These are phyloP conservation scores for Brassicogethes aeneus DNA, from an alignment of 2,888 invertebrate species.

Conservation along the genomic window DNA sequence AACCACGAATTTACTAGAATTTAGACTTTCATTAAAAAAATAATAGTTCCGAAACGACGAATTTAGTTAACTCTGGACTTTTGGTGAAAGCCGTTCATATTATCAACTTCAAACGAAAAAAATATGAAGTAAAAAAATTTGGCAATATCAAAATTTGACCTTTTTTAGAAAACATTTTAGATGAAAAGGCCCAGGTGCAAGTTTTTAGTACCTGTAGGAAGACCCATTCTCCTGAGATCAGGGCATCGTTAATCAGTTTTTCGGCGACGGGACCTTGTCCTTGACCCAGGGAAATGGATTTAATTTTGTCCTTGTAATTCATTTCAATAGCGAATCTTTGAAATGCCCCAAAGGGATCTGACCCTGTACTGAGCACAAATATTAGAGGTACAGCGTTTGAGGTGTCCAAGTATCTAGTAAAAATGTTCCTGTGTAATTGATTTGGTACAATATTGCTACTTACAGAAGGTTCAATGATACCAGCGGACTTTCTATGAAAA, in stretches of 20 bases:
- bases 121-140: constrained; percentile 5
- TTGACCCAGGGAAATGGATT: constrained; percentile 81
- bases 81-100: too few relatives aligned
- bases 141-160: too few relatives aligned
- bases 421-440: too few relatives aligned
- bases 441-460: too few relatives aligned
- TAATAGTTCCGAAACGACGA: too few relatives aligned
- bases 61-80: too few relatives aligned
- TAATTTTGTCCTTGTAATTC: constrained; percentile 58
- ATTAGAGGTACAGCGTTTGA: constrained; percentile 67
- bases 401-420: constrained; percentile 61
- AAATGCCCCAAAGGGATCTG: constrained; percentile 79
- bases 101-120: too few relatives aligned
- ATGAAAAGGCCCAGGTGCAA: too few relatives aligned
- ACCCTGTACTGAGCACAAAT: constrained; percentile 81
- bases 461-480: constrained; percentile 58
- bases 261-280: constrained; percentile 89
- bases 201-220: constrained; percentile 63
- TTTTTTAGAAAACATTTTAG: too few relatives aligned
- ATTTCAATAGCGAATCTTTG: constrained; percentile 71
- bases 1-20: too few relatives aligned
- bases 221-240: constrained; percentile 75
- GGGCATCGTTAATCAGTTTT: constrained; percentile 63
- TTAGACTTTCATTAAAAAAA: neutral
- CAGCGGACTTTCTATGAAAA: constrained; percentile 76